These are phyloP conservation scores for Pandemis heparana DNA, from an alignment of 2,888 invertebrate species.

Conservation along the genomic window DNA sequence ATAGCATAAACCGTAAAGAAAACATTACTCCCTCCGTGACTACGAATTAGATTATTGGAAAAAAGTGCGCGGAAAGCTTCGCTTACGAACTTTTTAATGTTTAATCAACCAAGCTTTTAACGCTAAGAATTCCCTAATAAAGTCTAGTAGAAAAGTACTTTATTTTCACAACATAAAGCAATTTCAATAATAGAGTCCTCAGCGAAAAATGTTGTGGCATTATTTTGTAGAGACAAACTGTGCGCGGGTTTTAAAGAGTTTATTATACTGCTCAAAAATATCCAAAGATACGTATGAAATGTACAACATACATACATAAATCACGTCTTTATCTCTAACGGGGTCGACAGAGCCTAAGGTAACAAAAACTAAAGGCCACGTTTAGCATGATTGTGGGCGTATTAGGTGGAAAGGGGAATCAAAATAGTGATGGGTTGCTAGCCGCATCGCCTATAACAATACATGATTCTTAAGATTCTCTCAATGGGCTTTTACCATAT, in stretches of 20 bases:
- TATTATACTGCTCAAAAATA: background rate
- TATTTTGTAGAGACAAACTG: background rate
- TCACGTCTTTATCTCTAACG: no score
- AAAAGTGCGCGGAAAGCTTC: slow-evolving; percentile 15
- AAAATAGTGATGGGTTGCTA: no score
- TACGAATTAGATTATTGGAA: slow-evolving; percentile 7
- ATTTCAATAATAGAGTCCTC: slow-evolving; percentile 15
- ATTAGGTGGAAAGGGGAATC: no score
- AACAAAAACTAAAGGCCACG: no score
- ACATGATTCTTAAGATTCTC: no score
- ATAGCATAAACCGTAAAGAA: background rate
- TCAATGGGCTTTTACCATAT: no score
- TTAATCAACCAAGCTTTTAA: slow-evolving; percentile 13
- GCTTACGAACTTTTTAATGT: background rate
- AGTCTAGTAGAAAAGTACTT: background rate
- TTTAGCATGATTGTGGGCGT: no score
- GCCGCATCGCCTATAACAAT: no score
- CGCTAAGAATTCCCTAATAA: slow-evolving; percentile 22
- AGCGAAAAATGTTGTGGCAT: background rate
- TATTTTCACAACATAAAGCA: slow-evolving; percentile 2
- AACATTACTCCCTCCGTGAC: background rate
- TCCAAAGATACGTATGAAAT: no score
- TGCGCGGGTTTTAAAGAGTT: background rate
- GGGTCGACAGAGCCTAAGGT: no score
- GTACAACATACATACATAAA: no score